A percentile compares a stretch with the other conserved stretches of the same genome.
Evolutionary conservation across 2,888 invertebrate genomes (phyloP).

Genomic region (Physocephala rufipes): DNA sequence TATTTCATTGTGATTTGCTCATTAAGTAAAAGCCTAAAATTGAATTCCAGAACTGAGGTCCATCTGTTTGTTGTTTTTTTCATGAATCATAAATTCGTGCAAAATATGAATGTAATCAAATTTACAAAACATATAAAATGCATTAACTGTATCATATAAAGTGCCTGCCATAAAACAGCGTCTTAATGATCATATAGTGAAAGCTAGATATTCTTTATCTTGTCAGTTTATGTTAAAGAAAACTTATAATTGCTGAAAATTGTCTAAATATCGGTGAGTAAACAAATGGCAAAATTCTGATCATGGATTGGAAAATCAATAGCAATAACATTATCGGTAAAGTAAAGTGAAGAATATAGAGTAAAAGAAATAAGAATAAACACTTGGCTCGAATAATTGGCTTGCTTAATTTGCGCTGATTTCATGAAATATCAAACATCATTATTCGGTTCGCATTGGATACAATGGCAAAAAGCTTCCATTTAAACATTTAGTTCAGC

Average conservation of each 20-base stretch:
- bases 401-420: conserved; percentile 2
- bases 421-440: not conserved
- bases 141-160: conserved; percentile 4
- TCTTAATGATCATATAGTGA: too few relatives aligned
- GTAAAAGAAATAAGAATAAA: too few relatives aligned
- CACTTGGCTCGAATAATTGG: not conserved
- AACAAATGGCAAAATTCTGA: not conserved
- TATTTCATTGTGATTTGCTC: too few relatives aligned
- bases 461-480: not conserved
- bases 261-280: too few relatives aligned
- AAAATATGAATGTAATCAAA: not conserved
- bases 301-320: not conserved
- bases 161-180: not conserved
- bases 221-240: too few relatives aligned
- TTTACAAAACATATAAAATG: not conserved
- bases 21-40: too few relatives aligned
- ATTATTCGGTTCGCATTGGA: too few relatives aligned
- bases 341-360: too few relatives aligned
- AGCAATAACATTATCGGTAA: not conserved
- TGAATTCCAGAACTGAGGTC: too few relatives aligned
- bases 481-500: conserved; percentile 53
- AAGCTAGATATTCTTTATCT: too few relatives aligned
- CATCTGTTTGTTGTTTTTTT: not conserved
- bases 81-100: not conserved
- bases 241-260: too few relatives aligned